Conservation (phyloP, 2,797 vertebrate species). For the Cygnus olor region DNA sequence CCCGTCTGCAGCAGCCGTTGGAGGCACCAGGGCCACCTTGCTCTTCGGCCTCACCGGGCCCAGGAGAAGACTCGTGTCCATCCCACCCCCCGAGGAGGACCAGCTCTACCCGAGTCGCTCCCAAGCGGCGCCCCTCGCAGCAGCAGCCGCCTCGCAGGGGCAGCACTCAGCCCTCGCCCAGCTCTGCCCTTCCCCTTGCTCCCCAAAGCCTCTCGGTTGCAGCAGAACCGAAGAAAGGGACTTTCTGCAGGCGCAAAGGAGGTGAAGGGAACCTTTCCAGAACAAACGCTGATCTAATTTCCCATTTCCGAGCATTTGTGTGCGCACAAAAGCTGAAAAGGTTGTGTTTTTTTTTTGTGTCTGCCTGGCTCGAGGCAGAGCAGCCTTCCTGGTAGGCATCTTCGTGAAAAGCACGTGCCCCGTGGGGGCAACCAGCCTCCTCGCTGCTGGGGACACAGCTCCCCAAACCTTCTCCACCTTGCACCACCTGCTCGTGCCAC, state of each 20-base stretch:
- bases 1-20: background rate
- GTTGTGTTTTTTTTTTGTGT: background rate
- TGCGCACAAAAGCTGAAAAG: background rate
- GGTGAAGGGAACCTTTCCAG: background rate
- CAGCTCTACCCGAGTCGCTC: background rate
- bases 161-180: background rate
- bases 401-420: background rate
- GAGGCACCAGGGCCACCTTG: background rate
- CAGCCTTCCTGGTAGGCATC: background rate
- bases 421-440: background rate
- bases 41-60: background rate
- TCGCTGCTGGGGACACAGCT: background rate
- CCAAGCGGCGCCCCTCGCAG: background rate
- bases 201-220: background rate
- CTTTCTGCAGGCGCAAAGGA: background rate
- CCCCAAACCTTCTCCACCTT: background rate
- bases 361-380: background rate
- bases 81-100: background rate
- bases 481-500: background rate
- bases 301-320: background rate
- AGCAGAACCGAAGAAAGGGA: background rate
- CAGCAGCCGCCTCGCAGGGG: background rate
- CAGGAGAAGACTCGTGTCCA: background rate
- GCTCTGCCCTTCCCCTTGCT: background rate
- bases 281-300: background rate